Base-by-base conservation (phyloP, 2,113 vertebrate genomes). In the Theristicus caerulescens region DNA sequence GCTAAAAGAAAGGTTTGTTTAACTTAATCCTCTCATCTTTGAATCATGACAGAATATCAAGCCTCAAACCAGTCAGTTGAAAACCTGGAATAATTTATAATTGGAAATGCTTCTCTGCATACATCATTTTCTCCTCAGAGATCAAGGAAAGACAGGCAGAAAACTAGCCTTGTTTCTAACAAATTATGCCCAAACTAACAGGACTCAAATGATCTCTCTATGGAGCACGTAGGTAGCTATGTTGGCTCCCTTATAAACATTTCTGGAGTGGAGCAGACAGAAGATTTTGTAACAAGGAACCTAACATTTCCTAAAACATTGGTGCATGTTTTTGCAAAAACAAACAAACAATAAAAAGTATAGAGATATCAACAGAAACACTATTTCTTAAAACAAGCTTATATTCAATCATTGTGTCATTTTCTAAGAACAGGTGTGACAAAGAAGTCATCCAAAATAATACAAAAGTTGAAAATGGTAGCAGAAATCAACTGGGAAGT, bases 51-150 rank as follows among this genome's bases (percentile, higher is more conserved):
- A 84, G 62, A 82, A n/a, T 79, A 90, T 64, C 66, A 86, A 87
- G 64, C 36, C 34, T 84, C 61, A 80, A 90, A 89, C 44, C 62
- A 86, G 66, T 46, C 82, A n/a, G 69, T 3, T 93, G 88, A 87
- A 92, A 93, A 85, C 40, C 13, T 52, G 73, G 80, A 91, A 82
- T 93, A 90, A 88, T 83, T 94, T 77, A 55, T 44, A 88, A 71
- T 69, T 80, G n/a, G 51, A 93, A 92, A 88, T 44, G 57, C 47
- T 94, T 72, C 77, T 77, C 40, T 81, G 61, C 69, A 89, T 93
- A 51, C 32, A 54, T 64, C 12, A 46, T 47, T 79, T 88, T 81
- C 72, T 86, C 78, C 66, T 82, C 21, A 27, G 87, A 80, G 57
- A 84, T 51, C 42, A 87, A 89, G 65, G 38, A 55, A 73, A 79